Conservation (phyloP, 92 coral and sea anemone genomes). For the Palythoa grandiflora region DNA sequence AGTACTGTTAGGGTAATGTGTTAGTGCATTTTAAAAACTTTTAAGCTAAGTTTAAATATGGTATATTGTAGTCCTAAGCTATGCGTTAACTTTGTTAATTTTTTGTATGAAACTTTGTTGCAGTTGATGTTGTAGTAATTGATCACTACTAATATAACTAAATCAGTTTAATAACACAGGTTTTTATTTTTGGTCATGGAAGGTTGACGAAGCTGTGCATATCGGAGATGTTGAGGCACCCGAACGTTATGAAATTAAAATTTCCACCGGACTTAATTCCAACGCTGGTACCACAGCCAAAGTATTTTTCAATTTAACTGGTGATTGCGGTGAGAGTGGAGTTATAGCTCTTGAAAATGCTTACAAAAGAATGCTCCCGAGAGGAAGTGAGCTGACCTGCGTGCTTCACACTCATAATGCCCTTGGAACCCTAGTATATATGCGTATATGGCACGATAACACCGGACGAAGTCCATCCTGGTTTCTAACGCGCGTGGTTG, state of each 20-base stretch:
- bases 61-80: too few relatives aligned
- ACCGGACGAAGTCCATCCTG: conserved; percentile 80
- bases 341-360: conserved; percentile 58
- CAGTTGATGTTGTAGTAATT: background rate
- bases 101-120: too few relatives aligned
- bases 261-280: conserved; percentile 66
- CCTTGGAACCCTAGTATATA: conserved; percentile 75
- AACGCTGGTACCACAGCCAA: conserved; percentile 85
- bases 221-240: conserved; percentile 12
- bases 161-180: background rate
- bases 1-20: too few relatives aligned
- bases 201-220: background rate
- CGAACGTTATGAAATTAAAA: conserved; percentile 60
- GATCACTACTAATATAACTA: background rate
- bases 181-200: background rate
- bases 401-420: conserved; percentile 63
- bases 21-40: too few relatives aligned
- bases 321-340: conserved; percentile 80
- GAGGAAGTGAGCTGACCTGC: conserved; percentile 69
- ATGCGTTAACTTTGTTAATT: too few relatives aligned
- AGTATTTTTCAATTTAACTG: conserved; percentile 58
- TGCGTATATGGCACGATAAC: conserved; percentile 95
- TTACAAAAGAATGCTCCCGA: background rate
- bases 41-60: too few relatives aligned
- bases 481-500: conserved; percentile 75